Base-by-base conservation (phyloP, 2,113 vertebrate genomes). In the Brachypteracias leptosomus region DNA sequence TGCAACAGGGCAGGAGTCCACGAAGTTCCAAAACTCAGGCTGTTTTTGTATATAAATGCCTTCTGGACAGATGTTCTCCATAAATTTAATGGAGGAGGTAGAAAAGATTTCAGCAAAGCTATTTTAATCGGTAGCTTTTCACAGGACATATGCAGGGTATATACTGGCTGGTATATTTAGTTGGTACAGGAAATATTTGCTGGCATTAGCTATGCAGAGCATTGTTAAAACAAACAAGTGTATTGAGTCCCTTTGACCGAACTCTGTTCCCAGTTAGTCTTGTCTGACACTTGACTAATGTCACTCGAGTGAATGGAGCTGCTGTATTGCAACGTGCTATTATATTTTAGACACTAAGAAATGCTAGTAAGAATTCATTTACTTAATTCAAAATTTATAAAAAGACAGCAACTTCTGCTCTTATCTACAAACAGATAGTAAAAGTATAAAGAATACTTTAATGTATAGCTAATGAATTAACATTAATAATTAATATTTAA, bases 401-500 rank as follows among this genome's bases (percentile, higher is more conserved):
- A 81, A 91, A 83, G 19, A 58, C 40, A 58, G n/a, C 6, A 83
- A 76, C 24, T 42, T 47, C 6, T 55, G 55, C 11, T 58, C 94
- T 81, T 59, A 81, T 59, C 16, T 82, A 89, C 47, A 85, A 82
- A 22, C 0, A 6, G 20, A 36, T 20, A 75, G 16, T 24, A 65
- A 70, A 89, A 85, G 6, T 16, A 79, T 66, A 75, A 82, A 87
- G 24, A 67, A 68, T 59, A 66, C 8, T 62, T 83, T 51, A 66
- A 90, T 40, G 31, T 54, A 77, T 29, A 80, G 52, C 35, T 75
- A 93, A 86, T 82, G 28, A 92, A 70, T 49, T 86, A 84, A 51
- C 20, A 91, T 75, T 78, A 87, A 67, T 63, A 93, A 94, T 87
- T 74, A 86, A 92, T 9, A 71, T 38, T 77, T 88, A 93, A 51